Conservation (phyloP, 2,888 invertebrate genomes). For the Ischnus inquisitorius region DNA sequence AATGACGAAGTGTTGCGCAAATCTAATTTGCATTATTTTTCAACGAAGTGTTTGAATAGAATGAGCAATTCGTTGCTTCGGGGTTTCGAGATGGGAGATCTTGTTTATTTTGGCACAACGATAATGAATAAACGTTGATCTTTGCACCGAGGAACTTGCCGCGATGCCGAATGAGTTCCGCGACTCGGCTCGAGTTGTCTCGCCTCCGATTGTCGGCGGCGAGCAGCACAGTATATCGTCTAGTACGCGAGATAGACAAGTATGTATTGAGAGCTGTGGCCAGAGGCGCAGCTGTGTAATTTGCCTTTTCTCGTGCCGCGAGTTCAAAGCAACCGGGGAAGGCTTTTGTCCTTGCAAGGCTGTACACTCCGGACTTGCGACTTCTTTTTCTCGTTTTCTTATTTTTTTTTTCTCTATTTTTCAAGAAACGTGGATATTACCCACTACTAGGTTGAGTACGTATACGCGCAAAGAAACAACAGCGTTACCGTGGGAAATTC, state of each 20-base stretch:
- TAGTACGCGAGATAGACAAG: slow-evolving; percentile 34
- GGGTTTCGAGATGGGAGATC: too few relatives aligned
- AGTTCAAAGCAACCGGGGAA: slow-evolving; percentile 50
- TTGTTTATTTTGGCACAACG: too few relatives aligned
- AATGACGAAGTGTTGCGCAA: too few relatives aligned
- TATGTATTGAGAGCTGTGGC: slow-evolving; percentile 35
- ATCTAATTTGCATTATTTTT: too few relatives aligned
- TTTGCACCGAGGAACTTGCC: not conserved
- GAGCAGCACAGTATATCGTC: slow-evolving; percentile 42
- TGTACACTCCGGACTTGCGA: slow-evolving; percentile 39
- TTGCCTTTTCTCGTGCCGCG: slow-evolving; percentile 56
- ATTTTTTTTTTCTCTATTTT: slow-evolving; percentile 30
- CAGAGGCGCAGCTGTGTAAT: slow-evolving; percentile 55
- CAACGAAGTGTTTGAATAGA: too few relatives aligned
- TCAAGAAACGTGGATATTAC: slow-evolving; percentile 42
- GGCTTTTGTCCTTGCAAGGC: slow-evolving; percentile 67
- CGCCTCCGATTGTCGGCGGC: slow-evolving; percentile 30
- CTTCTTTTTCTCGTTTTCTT: slow-evolving; percentile 16
- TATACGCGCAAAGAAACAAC: slow-evolving; percentile 36
- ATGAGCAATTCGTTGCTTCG: too few relatives aligned
- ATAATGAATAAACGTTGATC: not conserved
- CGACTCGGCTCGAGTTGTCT: slow-evolving; percentile 39
- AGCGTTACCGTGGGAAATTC: slow-evolving; percentile 62
- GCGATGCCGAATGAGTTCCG: slow-evolving; percentile 42
- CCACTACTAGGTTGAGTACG: slow-evolving; percentile 16